These are phyloP conservation scores for Pantherophis alleghaniensis DNA, from an alignment of 2,797 vertebrate species.

Conservation along the genomic window DNA sequence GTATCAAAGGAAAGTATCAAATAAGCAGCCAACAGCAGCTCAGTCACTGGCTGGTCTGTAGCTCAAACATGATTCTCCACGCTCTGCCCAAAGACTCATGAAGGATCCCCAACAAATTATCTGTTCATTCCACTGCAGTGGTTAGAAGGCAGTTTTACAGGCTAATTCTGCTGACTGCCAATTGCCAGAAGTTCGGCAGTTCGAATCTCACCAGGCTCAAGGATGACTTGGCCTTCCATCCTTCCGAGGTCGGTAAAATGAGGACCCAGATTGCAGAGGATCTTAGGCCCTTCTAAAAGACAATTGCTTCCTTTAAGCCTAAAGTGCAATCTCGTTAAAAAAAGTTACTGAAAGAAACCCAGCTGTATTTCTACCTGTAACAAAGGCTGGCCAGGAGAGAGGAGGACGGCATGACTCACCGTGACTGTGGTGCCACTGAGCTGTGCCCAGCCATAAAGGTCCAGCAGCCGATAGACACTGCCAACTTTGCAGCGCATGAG, in stretches of 20 bases:
- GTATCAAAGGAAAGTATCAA: no score
- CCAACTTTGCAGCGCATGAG: constrained; percentile 93
- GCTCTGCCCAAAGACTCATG: not conserved
- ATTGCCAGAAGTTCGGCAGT: no score
- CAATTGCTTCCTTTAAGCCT: not conserved
- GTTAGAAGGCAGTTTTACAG: no score
- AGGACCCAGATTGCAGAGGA: no score
- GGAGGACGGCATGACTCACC: constrained; percentile 68
- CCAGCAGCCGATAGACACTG: constrained; percentile 88
- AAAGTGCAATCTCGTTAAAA: not conserved
- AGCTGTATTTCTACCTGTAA: not conserved
- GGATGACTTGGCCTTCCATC: no score
- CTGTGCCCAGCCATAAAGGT: constrained; percentile 92
- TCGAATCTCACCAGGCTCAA: no score
- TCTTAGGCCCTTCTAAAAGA: not conserved
- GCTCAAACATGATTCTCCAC: no score
- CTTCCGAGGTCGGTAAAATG: no score
- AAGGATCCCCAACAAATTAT: not conserved
- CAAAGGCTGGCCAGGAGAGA: not conserved
- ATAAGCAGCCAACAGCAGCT: not conserved
- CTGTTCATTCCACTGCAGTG: no score
- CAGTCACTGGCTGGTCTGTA: not conserved
- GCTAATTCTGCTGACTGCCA: no score
- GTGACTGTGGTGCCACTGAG: constrained; percentile 84
- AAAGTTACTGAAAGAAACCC: not conserved